phyloP scores from a whole-genome alignment of 2,797 vertebrate species.

The Erethizon dorsatum region DNA sequence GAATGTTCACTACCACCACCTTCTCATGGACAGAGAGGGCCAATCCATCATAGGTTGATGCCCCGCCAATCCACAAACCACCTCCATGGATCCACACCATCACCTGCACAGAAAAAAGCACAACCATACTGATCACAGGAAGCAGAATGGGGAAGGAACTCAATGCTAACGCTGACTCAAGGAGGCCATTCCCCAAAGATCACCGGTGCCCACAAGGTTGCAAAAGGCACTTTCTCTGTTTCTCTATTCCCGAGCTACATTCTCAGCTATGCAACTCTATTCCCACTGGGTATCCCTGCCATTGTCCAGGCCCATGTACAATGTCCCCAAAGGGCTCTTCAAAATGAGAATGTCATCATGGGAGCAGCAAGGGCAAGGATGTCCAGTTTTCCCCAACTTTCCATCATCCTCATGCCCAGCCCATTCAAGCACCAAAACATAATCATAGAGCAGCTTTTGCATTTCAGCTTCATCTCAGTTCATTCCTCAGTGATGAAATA shows the following conservation, averaged over 20 bases:
- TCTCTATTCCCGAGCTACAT: background rate
- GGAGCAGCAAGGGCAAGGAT: background rate
- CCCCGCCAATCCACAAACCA: conserved; percentile 87
- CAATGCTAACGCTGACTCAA: background rate
- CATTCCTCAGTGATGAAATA: background rate
- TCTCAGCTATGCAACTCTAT: background rate
- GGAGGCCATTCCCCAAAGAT: background rate
- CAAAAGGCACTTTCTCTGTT: too few relatives aligned
- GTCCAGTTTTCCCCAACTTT: background rate
- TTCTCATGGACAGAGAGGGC: conserved; percentile 90
- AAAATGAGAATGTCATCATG: background rate
- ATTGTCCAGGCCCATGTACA: background rate
- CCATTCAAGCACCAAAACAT: accelerated
- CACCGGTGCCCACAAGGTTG: background rate
- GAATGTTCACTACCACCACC: conserved; percentile 87
- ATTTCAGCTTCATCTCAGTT: background rate
- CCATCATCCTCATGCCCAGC: accelerated
- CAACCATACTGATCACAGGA: background rate
- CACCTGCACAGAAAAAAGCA: conserved; percentile 84
- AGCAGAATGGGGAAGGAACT: background rate
- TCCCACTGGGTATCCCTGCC: background rate
- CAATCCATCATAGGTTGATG: conserved; percentile 89
- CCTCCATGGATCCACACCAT: conserved; percentile 94
- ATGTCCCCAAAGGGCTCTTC: background rate
- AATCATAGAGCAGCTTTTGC: accelerated